These are phyloP conservation scores for Crotalus horridus DNA, from an alignment of 2,113 vertebrate species.

Conservation along the genomic window DNA sequence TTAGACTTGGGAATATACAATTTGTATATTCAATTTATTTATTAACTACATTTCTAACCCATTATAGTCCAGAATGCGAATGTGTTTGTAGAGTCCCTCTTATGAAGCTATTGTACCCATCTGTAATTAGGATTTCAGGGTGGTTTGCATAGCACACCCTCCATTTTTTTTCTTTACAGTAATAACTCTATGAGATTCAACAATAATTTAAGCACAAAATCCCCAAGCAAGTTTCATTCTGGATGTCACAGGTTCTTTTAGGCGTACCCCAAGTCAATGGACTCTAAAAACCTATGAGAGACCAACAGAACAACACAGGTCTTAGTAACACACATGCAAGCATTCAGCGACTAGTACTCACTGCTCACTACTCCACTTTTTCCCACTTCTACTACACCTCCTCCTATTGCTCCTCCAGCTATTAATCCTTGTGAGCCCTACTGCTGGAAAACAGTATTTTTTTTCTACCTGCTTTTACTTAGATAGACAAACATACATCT, in stretches of 20 bases:
- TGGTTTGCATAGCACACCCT: not conserved
- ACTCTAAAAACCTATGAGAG: not conserved
- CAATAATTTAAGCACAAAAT: not conserved
- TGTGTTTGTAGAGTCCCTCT: not conserved
- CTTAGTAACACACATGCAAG: not conserved
- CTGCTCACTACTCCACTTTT: not conserved
- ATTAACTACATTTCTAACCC: not conserved
- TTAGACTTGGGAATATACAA: not conserved
- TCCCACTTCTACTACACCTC: not conserved
- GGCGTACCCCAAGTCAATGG: not conserved
- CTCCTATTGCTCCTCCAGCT: not conserved
- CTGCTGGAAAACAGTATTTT: not conserved
- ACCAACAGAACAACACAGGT: not conserved
- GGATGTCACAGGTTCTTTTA: not conserved
- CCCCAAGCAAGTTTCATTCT: not conserved
- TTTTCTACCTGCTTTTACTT: not conserved
- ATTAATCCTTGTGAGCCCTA: not conserved
- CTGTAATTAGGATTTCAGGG: not conserved
- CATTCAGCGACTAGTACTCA: not conserved
- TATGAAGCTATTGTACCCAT: not conserved
- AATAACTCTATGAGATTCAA: not conserved
- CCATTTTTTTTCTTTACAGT: not conserved
- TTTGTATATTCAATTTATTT: not conserved
- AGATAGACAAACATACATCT: not conserved
- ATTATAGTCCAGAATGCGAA: not conserved